Conservation (phyloP, 2,113 vertebrate genomes). For the Lepus americanus region DNA sequence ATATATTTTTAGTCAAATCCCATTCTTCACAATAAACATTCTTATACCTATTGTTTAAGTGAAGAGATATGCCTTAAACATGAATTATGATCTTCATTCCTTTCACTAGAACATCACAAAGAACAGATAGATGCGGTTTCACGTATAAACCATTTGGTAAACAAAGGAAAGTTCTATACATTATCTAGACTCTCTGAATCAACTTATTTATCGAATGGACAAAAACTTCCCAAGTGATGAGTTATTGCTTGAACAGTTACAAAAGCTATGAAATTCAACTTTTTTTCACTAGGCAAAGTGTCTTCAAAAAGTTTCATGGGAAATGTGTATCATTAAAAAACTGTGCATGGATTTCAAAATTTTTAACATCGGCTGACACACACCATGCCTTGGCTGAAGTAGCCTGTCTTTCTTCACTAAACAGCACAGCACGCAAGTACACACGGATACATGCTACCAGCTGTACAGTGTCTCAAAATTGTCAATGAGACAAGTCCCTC, state of each 20-base stretch:
- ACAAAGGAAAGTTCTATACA: background rate
- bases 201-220: background rate
- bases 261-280: background rate
- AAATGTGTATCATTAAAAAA: too few relatives aligned
- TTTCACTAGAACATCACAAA: background rate
- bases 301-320: too few relatives aligned
- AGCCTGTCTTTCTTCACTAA: background rate
- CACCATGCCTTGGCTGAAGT: too few relatives aligned
- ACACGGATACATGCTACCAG: background rate
- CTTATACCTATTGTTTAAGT: background rate
- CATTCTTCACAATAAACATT: background rate
- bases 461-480: background rate
- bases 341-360: too few relatives aligned
- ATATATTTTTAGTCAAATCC: constrained; percentile 35
- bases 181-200: constrained; percentile 29
- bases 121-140: background rate
- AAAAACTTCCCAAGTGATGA: constrained; percentile 1
- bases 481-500: background rate
- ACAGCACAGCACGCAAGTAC: background rate
- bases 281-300: background rate
- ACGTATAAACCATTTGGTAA: constrained; percentile 34
- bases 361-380: too few relatives aligned
- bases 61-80: background rate
- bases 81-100: constrained; percentile 1
- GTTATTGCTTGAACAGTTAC: background rate